A percentile compares a stretch with the other conserved stretches of the same genome.
These are phyloP conservation scores for Oostethus manadensis DNA, from an alignment of 2,113 vertebrate genomes.

Conservation along the genomic window DNA sequence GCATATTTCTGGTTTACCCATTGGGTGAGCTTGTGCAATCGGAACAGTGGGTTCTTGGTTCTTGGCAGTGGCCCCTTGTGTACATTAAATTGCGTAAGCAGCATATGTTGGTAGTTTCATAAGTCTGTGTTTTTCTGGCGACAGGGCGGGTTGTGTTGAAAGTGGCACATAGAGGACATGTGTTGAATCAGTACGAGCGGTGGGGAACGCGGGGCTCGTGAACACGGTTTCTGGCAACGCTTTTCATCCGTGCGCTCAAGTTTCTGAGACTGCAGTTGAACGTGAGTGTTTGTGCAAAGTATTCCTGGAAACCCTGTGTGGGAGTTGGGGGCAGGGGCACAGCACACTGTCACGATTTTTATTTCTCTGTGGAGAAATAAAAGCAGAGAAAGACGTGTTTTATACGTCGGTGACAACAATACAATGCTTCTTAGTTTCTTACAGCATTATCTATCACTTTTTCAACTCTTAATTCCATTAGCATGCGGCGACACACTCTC, in stretches of 20 bases:
- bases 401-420: neutral
- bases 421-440: neutral
- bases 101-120: constrained; percentile 25
- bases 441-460: neutral
- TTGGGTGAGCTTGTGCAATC: constrained; percentile 1
- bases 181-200: constrained; percentile 33
- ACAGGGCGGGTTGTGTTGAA: neutral
- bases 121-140: constrained; percentile 1
- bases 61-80: constrained; percentile 19
- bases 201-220: constrained; percentile 16
- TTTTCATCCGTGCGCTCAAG: constrained; percentile 18
- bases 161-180: constrained; percentile 4
- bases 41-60: constrained; percentile 12
- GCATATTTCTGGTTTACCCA: constrained; percentile 25
- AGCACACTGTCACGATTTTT: constrained; percentile 11
- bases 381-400: constrained; percentile 7
- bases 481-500: constrained; percentile 15
- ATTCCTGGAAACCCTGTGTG: constrained; percentile 60
- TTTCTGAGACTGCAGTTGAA: constrained; percentile 13
- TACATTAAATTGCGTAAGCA: constrained; percentile 30
- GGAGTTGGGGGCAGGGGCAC: constrained; percentile 16
- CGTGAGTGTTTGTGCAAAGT: constrained; percentile 29
- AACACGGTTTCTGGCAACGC: constrained; percentile 21
- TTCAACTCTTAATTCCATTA: constrained; percentile 6
- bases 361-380: constrained; percentile 13